phyloP scores from a whole-genome alignment of 37 sponge, comb jelly and placozoan genomes.

The Halichondria panicea region DNA sequence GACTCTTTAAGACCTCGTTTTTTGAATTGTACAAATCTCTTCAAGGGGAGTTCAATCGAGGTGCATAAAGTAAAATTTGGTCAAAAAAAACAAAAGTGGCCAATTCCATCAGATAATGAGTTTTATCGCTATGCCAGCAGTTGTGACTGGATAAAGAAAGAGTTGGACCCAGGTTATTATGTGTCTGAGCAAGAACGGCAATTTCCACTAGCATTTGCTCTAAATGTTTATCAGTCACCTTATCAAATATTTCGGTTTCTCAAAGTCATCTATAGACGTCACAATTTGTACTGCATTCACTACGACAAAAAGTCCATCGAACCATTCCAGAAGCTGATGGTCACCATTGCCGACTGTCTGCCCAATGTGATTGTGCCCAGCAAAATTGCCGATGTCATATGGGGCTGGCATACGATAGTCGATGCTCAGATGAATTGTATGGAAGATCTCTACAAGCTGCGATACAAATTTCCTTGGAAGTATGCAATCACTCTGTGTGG shows the following conservation, averaged over 20 bases:
- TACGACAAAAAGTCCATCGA: slow-evolving; percentile 5
- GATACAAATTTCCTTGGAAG: slow-evolving; percentile 39
- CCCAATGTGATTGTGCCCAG: slow-evolving; percentile 19
- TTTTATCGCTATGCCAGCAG: too few species aligned
- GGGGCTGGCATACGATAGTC: slow-evolving; percentile 16
- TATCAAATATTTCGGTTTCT: slow-evolving; percentile 27
- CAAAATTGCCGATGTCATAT: slow-evolving; percentile 6
- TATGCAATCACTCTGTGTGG: slow-evolving; percentile 62
- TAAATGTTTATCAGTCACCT: slow-evolving; percentile 8
- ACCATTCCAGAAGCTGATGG: background rate
- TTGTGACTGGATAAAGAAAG: too few species aligned
- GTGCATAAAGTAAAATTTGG: too few species aligned
- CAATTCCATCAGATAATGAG: too few species aligned
- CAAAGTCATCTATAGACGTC: slow-evolving; percentile 30
- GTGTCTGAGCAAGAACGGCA: slow-evolving; percentile 10
- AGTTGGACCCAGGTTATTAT: too few species aligned
- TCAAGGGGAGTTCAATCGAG: too few species aligned
- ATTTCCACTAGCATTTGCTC: slow-evolving; percentile 28
- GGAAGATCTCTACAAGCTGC: slow-evolving; percentile 1
- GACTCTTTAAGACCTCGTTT: too few species aligned
- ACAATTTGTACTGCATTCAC: slow-evolving; percentile 45
- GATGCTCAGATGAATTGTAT: slow-evolving; percentile 38
- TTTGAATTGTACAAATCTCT: too few species aligned
- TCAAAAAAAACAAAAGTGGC: too few species aligned
- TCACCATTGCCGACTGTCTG: slow-evolving; percentile 19